Percentiles rank a stretch among this genome's conserved stretches.
Conservation (phyloP, 2,113 vertebrate genomes). For the Stigmatopora argus region DNA sequence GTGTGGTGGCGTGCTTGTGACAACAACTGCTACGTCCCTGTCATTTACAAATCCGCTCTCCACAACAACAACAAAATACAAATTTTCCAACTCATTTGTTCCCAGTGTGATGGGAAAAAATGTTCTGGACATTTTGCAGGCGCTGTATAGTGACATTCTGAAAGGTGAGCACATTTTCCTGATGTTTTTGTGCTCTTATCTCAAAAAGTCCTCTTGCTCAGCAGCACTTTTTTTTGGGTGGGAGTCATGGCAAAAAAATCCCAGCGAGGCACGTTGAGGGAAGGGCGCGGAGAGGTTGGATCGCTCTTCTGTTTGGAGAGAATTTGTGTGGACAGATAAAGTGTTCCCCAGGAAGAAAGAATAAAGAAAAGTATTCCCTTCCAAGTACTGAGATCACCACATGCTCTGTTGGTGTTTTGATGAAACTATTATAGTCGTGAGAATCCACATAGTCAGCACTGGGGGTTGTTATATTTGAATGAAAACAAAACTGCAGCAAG, state of each 20-base stretch:
- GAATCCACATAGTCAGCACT: not conserved
- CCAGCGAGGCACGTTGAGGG: conserved; percentile 15
- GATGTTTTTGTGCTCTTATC: not conserved
- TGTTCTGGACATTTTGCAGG: not conserved
- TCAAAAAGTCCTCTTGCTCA: conserved; percentile 3
- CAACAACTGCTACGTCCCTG: conserved; percentile 22
- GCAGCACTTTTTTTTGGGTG: conserved; percentile 6
- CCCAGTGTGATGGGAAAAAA: not conserved
- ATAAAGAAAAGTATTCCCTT: conserved; percentile 22
- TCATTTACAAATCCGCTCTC: conserved; percentile 25
- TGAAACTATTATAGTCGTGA: conserved; percentile 1
- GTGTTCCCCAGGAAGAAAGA: conserved; percentile 18
- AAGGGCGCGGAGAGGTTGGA: conserved; percentile 28
- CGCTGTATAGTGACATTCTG: not conserved
- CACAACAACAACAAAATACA: conserved; percentile 16
- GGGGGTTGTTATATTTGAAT: not conserved
- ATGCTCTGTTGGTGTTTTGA: not conserved
- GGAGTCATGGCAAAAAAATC: conserved; percentile 18
- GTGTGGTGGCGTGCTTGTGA: conserved; percentile 34
- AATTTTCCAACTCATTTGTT: conserved; percentile 15
- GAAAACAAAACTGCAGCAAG: not conserved
- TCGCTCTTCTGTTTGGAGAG: conserved; percentile 8
- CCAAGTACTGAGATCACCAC: conserved; percentile 12
- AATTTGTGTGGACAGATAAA: conserved; percentile 26
- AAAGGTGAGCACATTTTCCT: not conserved